Evolutionary conservation across 2,113 vertebrate genomes (phyloP).

Genomic region (Hemiscyllium ocellatum): DNA sequence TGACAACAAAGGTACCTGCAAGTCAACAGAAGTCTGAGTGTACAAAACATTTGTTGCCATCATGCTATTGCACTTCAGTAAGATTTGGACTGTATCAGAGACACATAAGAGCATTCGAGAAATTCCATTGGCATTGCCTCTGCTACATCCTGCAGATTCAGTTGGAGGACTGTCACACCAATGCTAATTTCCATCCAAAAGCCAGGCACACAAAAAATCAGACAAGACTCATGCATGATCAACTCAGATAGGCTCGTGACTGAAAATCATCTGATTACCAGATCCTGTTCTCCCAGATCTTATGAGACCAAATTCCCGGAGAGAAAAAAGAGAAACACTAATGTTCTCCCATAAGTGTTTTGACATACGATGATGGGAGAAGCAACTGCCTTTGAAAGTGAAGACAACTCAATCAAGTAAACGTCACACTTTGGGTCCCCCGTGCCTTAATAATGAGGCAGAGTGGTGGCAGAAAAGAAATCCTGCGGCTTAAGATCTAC

Average conservation of each 20-base stretch:
- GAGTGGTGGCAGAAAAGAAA: not conserved
- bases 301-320: not conserved
- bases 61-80: no score
- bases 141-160: not conserved
- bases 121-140: not conserved
- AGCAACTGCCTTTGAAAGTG: not conserved
- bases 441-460: not conserved
- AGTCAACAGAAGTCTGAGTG: no score
- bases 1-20: no score
- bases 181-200: not conserved
- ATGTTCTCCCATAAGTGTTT: not conserved
- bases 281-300: not conserved
- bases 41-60: no score
- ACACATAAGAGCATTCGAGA: not conserved
- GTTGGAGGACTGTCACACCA: not conserved
- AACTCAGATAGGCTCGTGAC: not conserved
- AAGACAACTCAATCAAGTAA: not conserved
- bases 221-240: not conserved
- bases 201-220: not conserved
- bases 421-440: not conserved
- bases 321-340: not conserved
- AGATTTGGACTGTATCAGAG: no score
- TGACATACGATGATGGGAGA: not conserved
- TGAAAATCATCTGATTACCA: not conserved
- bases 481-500: no score